Evolutionary conservation across 2,797 vertebrate species (phyloP), one percentile per base, ranked within the genome.

Genomic region (Chaetodon trifasciatus): DNA sequence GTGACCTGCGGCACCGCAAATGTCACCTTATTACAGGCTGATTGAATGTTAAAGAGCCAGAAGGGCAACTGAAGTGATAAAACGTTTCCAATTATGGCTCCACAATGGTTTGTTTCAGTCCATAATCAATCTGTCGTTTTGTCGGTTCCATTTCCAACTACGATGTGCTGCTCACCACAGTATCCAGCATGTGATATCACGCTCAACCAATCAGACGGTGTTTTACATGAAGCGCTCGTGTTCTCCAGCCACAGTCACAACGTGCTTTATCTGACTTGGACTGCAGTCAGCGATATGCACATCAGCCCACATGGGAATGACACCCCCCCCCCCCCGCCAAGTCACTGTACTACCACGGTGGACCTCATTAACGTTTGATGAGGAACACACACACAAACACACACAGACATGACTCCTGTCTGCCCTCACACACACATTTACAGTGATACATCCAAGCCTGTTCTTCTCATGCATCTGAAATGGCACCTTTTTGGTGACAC

Each of bases 281-380:
- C 57, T 79, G 28, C 28, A 32, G 28, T 32, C 39, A 0, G 50
- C 28, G 49, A 74, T 78, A 61, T 49, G 50, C 55, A 53, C 83
- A 73, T 70, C 76, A 77, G 70, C 47, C 3, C 5, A 72, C 73
- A 39, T 23, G 61, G 70, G 81, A 65, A 87, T 82, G 81, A 75
- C 78, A 84, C 42, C 64, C 67, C 74, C 56, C 68, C 21, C 39
- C 63, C 23, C 68, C 78, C 44, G 24, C 12, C 42, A 44, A 13
- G 42, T 44, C 42, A 13, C 83, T 47, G 63, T 49, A 21, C 46
- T 50, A 42, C 16, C 21, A 70, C 62, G 6, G 58, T 66, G 47
- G 77, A 82, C 60, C 74, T 86, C 89, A 86, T 92, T 85, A 88
- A 90, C 83, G 83, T 87, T 91, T 90, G 79, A 94, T 78, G 79